phyloP scores from a whole-genome alignment of 2,113 vertebrate genomes.

The Sebastes schlegelii region DNA sequence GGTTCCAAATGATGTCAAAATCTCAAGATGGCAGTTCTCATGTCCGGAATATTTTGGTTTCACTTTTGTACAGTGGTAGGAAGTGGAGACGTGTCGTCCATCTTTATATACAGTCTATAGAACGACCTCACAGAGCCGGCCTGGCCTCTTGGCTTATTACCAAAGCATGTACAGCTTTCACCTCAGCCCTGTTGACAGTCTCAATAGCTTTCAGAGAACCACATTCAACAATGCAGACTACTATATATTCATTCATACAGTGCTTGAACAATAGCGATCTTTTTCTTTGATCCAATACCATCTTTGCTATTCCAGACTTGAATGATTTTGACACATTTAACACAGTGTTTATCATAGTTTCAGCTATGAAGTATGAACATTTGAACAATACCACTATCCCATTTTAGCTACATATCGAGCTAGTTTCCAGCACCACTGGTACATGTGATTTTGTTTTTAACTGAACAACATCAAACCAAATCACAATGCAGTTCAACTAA shows the following conservation, averaged over 20 bases:
- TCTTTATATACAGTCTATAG: no score
- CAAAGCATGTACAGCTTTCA: no score
- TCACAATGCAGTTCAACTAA: slow-evolving; percentile 12
- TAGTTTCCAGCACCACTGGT: background rate
- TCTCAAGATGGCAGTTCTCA: no score
- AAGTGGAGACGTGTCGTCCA: no score
- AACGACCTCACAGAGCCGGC: background rate
- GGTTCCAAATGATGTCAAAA: no score
- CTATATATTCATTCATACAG: background rate
- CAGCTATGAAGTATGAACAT: background rate
- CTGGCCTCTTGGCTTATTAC: background rate
- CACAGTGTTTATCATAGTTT: background rate
- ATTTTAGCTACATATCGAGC: background rate
- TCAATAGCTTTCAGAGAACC: background rate
- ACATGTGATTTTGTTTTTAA: background rate
- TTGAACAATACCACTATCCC: background rate
- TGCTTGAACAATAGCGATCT: no score
- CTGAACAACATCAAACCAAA: background rate
- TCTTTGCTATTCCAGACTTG: background rate
- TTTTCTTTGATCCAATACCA: background rate
- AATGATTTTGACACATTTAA: background rate
- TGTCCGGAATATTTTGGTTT: no score
- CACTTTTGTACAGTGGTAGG: no score
- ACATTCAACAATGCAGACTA: background rate
- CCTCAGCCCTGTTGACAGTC: background rate